Base-by-base conservation (phyloP, 2,797 vertebrate species). In the Molossus molossus region DNA sequence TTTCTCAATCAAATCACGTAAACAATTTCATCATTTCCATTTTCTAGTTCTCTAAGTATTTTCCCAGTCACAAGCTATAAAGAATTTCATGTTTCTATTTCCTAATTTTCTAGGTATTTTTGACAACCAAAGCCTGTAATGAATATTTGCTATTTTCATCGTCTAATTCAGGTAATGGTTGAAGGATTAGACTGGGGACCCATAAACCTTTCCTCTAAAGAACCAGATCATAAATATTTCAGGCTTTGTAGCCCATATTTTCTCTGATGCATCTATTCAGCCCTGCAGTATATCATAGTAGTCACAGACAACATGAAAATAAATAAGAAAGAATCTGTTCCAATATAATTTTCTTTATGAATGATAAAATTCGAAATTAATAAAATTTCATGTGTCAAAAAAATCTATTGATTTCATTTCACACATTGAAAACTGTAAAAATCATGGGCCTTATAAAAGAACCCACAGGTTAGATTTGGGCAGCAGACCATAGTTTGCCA, bases 321-420 rank as follows among this genome's bases (percentile, higher is more conserved):
- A 69, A 94, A 45, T 55, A 50, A 93, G 2, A 0, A 55, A 55
- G 13, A 0, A 2, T n/a, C 1, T 83, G 2, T 75, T 70, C n/a
- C 2, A 48, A 29, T 76, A 80, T 55, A 73, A 48, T 27, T 3
- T 45, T 87, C 20, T 60, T 67, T 70, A 72, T 45, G 20, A 73
- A 57, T 58, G 75, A 86, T 62, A 40, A 82, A 23, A 70, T 62
- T 18, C 76, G 7, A 87, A 83, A 83, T 93, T 91, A 17, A 57
- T 20, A 67, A 45, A 67, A 93, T 80, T 77, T 81, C 15, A 57
- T 65, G 6, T 77, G 7, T 70, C 11, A 83, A 1, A 25, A 25
- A 72, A 84, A 48, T 93, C 6, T 87, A 58, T 95, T 75, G 13
- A 60, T 11, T 70, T 12, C 73, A 55, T 40, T 84, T 55, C 6